Base-by-base conservation (phyloP, 2,888 invertebrate species). In the Clepsis dumicolana region DNA sequence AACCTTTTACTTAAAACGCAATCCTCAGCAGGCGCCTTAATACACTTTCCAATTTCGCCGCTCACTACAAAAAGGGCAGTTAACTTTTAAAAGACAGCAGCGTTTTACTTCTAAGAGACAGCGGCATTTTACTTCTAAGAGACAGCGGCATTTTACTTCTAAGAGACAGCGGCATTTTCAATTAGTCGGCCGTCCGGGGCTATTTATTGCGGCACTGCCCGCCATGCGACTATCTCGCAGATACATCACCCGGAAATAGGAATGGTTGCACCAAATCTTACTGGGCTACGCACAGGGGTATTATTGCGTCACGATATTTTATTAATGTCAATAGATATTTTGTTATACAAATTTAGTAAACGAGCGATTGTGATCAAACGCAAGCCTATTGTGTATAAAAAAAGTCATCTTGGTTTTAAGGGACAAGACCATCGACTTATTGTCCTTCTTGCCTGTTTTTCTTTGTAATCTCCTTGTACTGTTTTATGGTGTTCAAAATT, bases 111-210 rank as follows among this genome's bases (percentile, higher is more conserved):
- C n/a, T n/a, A n/a, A n/a, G n/a, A n/a, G n/a, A n/a, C n/a, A n/a
- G n/a, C n/a, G n/a, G n/a, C n/a, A n/a, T n/a, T n/a, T n/a, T n/a
- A n/a, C n/a, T n/a, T n/a, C n/a, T n/a, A n/a, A n/a, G n/a, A n/a
- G n/a, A n/a, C 18, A 10, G 12, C 8, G 8, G 52, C 54, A 44
- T 56, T 57, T 64, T 48, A 64, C 57, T 64, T 64, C 57, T 29
- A 56, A 56, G 56, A 64, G 44, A 56, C 64, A 59, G 63, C 57
- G 67, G 67, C 59, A 67, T 67, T 70, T 70, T 60, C 70, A 67
- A 70, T 70, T 70, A 70, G 67, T 35, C 66, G 53, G 41, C 57
- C 50, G 67, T 65, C 69, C 35, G 60, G 29, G 14, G 67, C 67
- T 70, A 70, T 70, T 70, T 64, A 70, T 67, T 63, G 16, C 14